A percentile compares a stretch with the other conserved stretches of the same genome.
Evolutionary conservation across 2,797 vertebrate genomes (phyloP).

Genomic region (Erpetoichthys calabaricus): DNA sequence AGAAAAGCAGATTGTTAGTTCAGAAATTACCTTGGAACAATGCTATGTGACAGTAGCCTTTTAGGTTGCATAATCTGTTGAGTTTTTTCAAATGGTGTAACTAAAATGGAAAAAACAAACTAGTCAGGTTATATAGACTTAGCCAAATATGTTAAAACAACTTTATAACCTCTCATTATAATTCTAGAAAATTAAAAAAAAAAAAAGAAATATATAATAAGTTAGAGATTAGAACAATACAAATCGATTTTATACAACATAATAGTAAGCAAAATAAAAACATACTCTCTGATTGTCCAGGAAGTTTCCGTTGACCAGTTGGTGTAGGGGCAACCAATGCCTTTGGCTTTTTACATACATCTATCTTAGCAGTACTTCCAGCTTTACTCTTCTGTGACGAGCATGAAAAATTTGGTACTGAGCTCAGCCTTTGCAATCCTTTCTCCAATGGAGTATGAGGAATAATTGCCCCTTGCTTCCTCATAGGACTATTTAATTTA

Average conservation of each 20-base stretch:
- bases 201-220: neutral
- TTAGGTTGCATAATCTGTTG: conserved; percentile 36
- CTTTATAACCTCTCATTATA: neutral
- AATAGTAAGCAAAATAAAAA: neutral
- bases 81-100: conserved; percentile 25
- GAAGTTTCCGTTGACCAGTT: conserved; percentile 23
- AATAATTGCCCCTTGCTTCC: conserved; percentile 21
- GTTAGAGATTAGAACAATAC: neutral
- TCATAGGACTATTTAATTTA: conserved; percentile 18
- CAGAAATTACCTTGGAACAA: too few relatives aligned
- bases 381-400: conserved; percentile 17
- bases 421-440: conserved; percentile 22
- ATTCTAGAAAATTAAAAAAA: neutral
- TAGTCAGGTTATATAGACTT: neutral
- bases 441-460: conserved; percentile 28
- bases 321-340: conserved; percentile 24
- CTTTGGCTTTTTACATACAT: conserved; percentile 33
- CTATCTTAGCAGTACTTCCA: conserved; percentile 27
- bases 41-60: conserved; percentile 30
- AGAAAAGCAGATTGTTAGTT: too few relatives aligned
- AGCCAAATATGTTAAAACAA: neutral
- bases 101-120: conserved; percentile 18
- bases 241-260: neutral
- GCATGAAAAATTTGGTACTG: conserved; percentile 20
- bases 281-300: conserved; percentile 35